These are phyloP conservation scores for Poecilia gillii DNA, from an alignment of 2,797 vertebrate species.

Conservation along the genomic window DNA sequence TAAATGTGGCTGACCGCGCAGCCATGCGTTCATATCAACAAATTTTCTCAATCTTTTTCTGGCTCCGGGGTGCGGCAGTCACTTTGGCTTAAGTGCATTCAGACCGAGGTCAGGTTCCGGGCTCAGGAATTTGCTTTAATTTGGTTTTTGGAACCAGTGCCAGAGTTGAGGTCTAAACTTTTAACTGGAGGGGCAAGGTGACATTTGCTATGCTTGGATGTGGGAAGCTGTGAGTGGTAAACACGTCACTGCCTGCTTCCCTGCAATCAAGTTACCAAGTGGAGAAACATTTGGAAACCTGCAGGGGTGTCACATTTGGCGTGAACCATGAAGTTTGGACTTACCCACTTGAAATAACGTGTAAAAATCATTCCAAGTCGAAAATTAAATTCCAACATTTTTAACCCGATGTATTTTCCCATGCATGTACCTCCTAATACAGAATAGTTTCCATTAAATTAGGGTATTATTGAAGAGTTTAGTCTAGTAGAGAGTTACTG, in stretches of 20 bases:
- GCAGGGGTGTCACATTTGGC: constrained; percentile 11
- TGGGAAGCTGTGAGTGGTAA: constrained; percentile 53
- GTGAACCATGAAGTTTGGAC: constrained; percentile 18
- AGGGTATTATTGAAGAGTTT: background rate
- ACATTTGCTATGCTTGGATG: constrained; percentile 21
- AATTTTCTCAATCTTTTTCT: constrained; percentile 41
- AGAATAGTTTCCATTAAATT: background rate
- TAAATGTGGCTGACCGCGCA: constrained; percentile 49
- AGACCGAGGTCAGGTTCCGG: constrained; percentile 11
- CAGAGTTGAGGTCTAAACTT: constrained; percentile 35
- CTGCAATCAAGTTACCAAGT: constrained; percentile 4
- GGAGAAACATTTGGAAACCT: constrained; percentile 11
- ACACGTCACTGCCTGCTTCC: constrained; percentile 41
- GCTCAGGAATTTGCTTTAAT: constrained; percentile 27
- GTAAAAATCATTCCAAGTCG: constrained; percentile 6
- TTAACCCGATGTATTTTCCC: background rate
- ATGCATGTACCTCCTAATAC: background rate
- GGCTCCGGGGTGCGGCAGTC: constrained; percentile 29
- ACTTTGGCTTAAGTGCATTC: constrained; percentile 31
- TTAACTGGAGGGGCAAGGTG: constrained; percentile 34
- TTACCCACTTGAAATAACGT: background rate
- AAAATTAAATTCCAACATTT: background rate
- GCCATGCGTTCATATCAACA: constrained; percentile 46
- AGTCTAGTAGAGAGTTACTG: background rate
- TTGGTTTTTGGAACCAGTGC: constrained; percentile 29